phyloP scores from a whole-genome alignment of 2,113 vertebrate genomes.

The Anoura caudifer region DNA sequence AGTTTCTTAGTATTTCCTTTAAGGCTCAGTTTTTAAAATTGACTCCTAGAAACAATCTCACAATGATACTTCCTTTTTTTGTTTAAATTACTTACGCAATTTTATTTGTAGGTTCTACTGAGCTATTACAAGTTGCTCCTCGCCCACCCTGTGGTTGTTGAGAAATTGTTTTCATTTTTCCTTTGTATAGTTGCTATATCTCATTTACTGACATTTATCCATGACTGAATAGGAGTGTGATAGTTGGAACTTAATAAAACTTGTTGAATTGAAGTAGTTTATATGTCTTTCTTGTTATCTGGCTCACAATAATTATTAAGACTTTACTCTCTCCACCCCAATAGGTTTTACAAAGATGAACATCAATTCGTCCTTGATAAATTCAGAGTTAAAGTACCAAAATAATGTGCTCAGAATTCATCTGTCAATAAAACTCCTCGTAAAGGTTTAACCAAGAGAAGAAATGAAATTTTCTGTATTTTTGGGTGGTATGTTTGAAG shows the following conservation, averaged over 20 bases:
- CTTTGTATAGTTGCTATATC: constrained; percentile 19
- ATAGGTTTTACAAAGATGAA: neutral
- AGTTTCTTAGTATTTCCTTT: neutral
- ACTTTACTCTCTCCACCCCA: neutral
- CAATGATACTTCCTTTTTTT: neutral
- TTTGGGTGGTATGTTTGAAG: neutral
- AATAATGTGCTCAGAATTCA: neutral
- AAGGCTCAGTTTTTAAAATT: constrained; percentile 25
- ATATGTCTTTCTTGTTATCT: constrained; percentile 2
- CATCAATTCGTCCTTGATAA: neutral
- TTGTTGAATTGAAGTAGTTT: constrained; percentile 30
- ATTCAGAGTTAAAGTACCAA: neutral
- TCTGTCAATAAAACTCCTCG: neutral
- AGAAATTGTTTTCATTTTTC: neutral
- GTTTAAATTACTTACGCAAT: neutral
- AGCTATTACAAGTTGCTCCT: neutral
- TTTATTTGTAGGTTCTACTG: neutral
- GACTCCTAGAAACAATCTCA: neutral
- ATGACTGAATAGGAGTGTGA: neutral
- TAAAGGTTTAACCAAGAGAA: neutral
- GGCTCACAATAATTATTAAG: neutral
- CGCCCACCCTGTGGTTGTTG: neutral
- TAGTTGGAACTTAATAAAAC: constrained; percentile 4
- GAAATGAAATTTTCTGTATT: neutral
- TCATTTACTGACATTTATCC: neutral